phyloP scores from a whole-genome alignment of 2,113 vertebrate species.

The Crocuta crocuta region DNA sequence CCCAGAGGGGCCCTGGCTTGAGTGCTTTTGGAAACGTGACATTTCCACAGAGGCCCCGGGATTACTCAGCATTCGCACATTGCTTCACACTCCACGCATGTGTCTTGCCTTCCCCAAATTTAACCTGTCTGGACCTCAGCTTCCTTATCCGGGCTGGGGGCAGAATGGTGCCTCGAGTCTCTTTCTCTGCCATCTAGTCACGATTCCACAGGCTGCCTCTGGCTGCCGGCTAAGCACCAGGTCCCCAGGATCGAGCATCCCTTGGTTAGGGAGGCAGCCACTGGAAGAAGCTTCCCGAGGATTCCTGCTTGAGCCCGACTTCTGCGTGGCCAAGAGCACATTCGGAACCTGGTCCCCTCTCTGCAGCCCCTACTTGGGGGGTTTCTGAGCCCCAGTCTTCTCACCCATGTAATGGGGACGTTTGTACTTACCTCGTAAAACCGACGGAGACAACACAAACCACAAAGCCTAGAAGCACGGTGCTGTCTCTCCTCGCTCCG shows the following conservation, averaged over 20 bases:
- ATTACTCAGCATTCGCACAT: constrained; percentile 58
- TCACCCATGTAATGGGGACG: neutral
- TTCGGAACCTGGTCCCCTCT: no score
- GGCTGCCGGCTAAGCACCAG: neutral
- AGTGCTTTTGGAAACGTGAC: constrained; percentile 23
- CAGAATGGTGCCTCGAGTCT: neutral
- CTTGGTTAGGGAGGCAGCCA: neutral
- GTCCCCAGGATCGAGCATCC: neutral
- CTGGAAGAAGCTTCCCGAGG: neutral
- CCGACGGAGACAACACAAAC: neutral
- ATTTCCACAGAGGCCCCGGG: constrained; percentile 29
- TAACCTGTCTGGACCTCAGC: neutral
- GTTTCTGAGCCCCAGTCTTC: neutral
- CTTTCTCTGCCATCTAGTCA: neutral
- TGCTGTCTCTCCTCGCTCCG: neutral
- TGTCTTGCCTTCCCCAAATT: neutral
- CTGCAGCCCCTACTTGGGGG: neutral
- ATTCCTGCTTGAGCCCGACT: neutral
- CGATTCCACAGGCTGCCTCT: neutral
- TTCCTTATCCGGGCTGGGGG: neutral
- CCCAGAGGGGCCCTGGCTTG: neutral
- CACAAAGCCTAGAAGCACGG: neutral
- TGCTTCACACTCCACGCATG: neutral
- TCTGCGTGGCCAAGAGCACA: fast-evolving
- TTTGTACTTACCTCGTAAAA: neutral